A percentile compares a stretch with the other conserved stretches of the same genome.
Conservation (phyloP, 2,797 vertebrate genomes). For the Salmo trutta region DNA sequence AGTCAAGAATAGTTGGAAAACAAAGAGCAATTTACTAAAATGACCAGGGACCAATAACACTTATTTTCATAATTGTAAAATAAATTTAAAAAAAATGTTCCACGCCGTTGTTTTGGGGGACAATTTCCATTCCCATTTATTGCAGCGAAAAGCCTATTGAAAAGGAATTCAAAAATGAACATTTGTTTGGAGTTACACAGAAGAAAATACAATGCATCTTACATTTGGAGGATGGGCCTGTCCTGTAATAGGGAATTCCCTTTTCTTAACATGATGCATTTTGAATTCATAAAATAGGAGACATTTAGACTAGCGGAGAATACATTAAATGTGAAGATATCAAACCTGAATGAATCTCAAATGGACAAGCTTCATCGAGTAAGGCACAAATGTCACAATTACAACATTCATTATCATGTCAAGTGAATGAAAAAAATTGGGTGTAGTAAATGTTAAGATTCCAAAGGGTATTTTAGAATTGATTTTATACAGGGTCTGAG, state of each 20-base stretch:
- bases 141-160: slow-evolving; percentile 52
- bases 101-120: slow-evolving; percentile 43
- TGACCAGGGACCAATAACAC: slow-evolving; percentile 41
- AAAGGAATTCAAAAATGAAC: slow-evolving; percentile 52
- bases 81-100: slow-evolving; percentile 47
- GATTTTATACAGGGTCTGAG: slow-evolving; percentile 48
- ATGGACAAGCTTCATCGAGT: slow-evolving; percentile 15
- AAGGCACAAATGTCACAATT: slow-evolving; percentile 31
- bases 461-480: neutral
- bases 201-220: slow-evolving; percentile 4
- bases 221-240: slow-evolving; percentile 34
- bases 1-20: slow-evolving; percentile 1
- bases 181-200: slow-evolving; percentile 31
- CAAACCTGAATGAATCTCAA: neutral
- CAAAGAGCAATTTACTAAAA: slow-evolving; percentile 40
- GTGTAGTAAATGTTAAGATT: neutral
- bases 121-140: slow-evolving; percentile 42
- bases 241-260: slow-evolving; percentile 65
- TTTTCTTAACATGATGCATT: slow-evolving; percentile 50
- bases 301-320: neutral
- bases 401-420: slow-evolving; percentile 7
- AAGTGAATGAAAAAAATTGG: slow-evolving; percentile 10
- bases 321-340: neutral
- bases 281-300: slow-evolving; percentile 18
- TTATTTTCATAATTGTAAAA: slow-evolving; percentile 41